Conservation (phyloP, 2,113 vertebrate species). For the Prunella himalayana region DNA sequence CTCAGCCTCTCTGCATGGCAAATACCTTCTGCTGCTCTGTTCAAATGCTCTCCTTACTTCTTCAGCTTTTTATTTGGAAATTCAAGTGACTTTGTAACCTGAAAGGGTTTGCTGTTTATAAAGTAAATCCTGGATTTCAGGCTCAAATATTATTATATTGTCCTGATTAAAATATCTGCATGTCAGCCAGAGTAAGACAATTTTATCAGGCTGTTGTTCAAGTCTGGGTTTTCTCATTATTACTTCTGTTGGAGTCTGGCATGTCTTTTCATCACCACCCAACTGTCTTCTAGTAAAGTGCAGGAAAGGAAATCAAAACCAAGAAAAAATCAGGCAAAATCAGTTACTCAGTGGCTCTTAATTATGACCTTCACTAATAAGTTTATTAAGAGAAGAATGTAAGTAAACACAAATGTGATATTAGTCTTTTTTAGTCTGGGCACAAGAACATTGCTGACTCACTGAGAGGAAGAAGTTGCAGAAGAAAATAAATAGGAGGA, state of each 20-base stretch:
- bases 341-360: background rate
- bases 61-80: background rate
- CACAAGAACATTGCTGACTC: background rate
- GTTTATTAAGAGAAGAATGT: background rate
- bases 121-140: background rate
- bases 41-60: background rate
- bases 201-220: background rate
- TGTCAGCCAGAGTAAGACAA: background rate
- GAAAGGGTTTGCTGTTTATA: background rate
- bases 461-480: background rate
- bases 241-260: background rate
- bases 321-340: background rate
- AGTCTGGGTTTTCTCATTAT: background rate
- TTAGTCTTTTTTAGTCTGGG: background rate
- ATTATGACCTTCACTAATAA: background rate
- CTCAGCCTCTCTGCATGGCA: too few species aligned
- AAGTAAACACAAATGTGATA: background rate
- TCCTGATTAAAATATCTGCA: background rate
- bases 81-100: background rate
- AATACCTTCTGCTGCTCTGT: background rate
- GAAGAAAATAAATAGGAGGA: conserved; percentile 1
- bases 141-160: background rate
- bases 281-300: background rate
- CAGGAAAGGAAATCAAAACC: background rate
- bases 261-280: background rate